Percentiles rank a stretch among this genome's conserved stretches.
These are phyloP conservation scores for Microctonus hyperodae DNA, from an alignment of 2,888 invertebrate species.

Conservation along the genomic window DNA sequence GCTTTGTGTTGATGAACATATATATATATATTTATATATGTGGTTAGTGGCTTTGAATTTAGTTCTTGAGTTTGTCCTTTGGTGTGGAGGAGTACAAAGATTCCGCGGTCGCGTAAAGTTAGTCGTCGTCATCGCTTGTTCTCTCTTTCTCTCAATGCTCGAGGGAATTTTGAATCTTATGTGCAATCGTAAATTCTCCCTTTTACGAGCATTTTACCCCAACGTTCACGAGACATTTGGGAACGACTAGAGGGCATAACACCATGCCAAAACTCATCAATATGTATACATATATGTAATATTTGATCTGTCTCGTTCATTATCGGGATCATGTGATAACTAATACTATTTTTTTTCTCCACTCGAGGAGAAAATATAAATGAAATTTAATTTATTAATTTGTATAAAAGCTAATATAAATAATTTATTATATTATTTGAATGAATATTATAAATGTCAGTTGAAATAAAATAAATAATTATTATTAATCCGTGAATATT, in stretches of 20 bases:
- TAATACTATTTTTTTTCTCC: not conserved
- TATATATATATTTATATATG: too few species aligned
- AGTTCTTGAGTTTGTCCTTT: not conserved
- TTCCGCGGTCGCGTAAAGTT: conserved; percentile 7
- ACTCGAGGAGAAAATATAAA: not conserved
- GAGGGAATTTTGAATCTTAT: conserved; percentile 7
- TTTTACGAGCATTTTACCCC: conserved; percentile 31
- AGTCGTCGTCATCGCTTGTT: not conserved
- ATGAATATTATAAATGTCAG: too few species aligned
- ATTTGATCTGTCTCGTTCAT: conserved; percentile 4
- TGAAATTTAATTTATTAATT: too few species aligned
- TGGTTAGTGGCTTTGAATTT: conserved; percentile 4
- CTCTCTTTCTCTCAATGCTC: not conserved
- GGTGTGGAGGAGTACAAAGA: not conserved
- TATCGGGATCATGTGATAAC: not conserved
- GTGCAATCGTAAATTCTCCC: conserved; percentile 26
- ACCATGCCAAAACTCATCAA: conserved; percentile 3
- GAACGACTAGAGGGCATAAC: conserved; percentile 10
- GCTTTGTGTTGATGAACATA: too few species aligned
- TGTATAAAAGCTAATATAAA: too few species aligned
- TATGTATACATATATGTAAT: not conserved
- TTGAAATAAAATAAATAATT: too few species aligned
- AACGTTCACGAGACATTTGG: conserved; percentile 1
- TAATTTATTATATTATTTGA: too few species aligned
- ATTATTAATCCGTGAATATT: not conserved